Evolutionary conservation across 1,140 invertebrate genomes (phyloP).

Genomic region (Hycleus cichorii): DNA sequence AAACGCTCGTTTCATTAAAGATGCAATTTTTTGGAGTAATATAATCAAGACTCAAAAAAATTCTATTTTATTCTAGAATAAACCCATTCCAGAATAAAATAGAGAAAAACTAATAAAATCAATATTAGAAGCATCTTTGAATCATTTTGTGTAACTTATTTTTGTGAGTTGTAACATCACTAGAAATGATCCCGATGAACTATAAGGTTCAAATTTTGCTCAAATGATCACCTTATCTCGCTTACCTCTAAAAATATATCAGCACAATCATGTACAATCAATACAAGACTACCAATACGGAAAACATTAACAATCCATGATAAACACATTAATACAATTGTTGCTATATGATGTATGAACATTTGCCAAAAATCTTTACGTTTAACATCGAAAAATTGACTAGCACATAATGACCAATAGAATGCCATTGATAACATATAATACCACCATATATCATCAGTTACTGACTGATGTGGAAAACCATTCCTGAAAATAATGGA

Average conservation of each 20-base stretch:
- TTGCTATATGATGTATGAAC: constrained; percentile 94
- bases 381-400: constrained; percentile 89
- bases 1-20: too few relatives aligned
- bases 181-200: not conserved
- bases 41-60: too few relatives aligned
- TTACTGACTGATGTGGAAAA: constrained; percentile 55
- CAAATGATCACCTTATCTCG: constrained; percentile 14
- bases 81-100: too few relatives aligned
- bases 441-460: constrained; percentile 83
- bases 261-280: constrained; percentile 88
- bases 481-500: constrained; percentile 30
- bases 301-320: constrained; percentile 93
- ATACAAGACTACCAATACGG: constrained; percentile 83
- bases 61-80: too few relatives aligned
- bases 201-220: too few relatives aligned
- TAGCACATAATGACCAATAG: constrained; percentile 90
- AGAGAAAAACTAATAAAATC: too few relatives aligned
- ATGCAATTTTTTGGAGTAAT: too few relatives aligned
- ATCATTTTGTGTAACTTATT: too few relatives aligned
- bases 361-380: constrained; percentile 97
- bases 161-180: too few relatives aligned
- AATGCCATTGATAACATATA: constrained; percentile 93
- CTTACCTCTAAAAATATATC: constrained; percentile 90
- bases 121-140: too few relatives aligned
- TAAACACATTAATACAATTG: constrained; percentile 80